Percentiles rank a stretch among this genome's conserved stretches.
These are phyloP conservation scores for Zingel zingel DNA, from an alignment of 2,113 vertebrate genomes.

Conservation along the genomic window DNA sequence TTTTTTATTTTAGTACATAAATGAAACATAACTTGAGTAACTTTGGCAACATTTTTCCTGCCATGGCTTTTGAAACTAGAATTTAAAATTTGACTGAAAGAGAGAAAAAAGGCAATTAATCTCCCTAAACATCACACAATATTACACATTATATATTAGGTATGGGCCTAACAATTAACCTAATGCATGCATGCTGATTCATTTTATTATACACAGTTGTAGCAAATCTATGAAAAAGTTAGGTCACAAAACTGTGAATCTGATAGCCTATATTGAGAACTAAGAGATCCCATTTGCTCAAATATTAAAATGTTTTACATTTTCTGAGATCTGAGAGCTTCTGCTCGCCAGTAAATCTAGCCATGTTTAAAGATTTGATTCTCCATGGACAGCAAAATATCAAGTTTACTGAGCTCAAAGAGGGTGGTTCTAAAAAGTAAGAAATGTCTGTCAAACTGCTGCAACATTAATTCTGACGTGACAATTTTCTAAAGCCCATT, in stretches of 20 bases:
- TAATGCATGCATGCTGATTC: background rate
- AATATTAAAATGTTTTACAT: slow-evolving; percentile 8
- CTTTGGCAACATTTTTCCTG: background rate
- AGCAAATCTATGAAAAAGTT: slow-evolving; percentile 4
- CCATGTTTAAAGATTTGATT: slow-evolving; percentile 30
- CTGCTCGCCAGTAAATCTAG: slow-evolving; percentile 20
- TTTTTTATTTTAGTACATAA: background rate
- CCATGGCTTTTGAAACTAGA: background rate
- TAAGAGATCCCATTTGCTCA: background rate
- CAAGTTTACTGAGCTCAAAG: slow-evolving; percentile 11
- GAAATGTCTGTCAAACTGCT: slow-evolving; percentile 36
- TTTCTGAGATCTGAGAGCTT: slow-evolving; percentile 1
- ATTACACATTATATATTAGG: background rate
- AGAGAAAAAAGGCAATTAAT: background rate
- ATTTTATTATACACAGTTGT: background rate
- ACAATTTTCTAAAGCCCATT: slow-evolving; percentile 4
- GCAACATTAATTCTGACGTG: slow-evolving; percentile 30
- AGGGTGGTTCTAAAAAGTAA: slow-evolving; percentile 25
- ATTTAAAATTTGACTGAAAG: background rate
- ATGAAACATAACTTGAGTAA: background rate
- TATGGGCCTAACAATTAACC: too few species aligned
- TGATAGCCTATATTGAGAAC: background rate
- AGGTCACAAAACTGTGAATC: background rate
- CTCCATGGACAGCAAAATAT: slow-evolving; percentile 18
- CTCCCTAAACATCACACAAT: background rate